These are phyloP conservation scores for Pelobates cultripes DNA, from an alignment of 2,797 vertebrate species.

Conservation along the genomic window DNA sequence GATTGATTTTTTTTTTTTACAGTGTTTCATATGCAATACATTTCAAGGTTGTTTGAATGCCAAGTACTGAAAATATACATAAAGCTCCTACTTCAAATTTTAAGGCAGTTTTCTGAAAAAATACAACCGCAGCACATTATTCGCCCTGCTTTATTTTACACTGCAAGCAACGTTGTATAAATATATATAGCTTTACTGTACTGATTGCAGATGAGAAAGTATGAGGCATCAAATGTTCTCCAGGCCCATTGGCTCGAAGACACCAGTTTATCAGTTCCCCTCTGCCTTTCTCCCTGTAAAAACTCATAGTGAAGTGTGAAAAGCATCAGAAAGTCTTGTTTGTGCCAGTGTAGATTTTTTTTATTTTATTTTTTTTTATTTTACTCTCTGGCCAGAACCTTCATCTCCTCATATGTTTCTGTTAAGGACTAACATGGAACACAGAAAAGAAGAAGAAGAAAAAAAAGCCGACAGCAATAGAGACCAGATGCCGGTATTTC, in stretches of 20 bases:
- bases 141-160: background rate
- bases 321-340: constrained; percentile 79
- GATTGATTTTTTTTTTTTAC: too few species aligned
- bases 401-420: constrained; percentile 84
- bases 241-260: constrained; percentile 70
- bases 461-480: constrained; percentile 83
- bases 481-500: constrained; percentile 89
- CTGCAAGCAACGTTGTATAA: background rate
- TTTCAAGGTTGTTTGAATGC: too few species aligned
- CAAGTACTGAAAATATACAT: too few species aligned
- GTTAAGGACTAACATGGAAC: constrained; percentile 87
- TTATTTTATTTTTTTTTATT: constrained; percentile 68
- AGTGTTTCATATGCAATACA: too few species aligned
- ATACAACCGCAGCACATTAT: background rate
- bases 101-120: background rate
- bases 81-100: background rate
- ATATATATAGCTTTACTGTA: constrained; percentile 24
- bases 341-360: constrained; percentile 76
- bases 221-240: constrained; percentile 71
- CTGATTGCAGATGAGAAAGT: constrained; percentile 56
- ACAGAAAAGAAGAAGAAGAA: constrained; percentile 46
- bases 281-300: constrained; percentile 71
- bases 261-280: constrained; percentile 73
- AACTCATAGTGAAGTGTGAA: constrained; percentile 78
- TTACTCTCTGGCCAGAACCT: constrained; percentile 78